Percentiles rank a stretch among this genome's conserved stretches.
These are phyloP conservation scores for Microplitis demolitor DNA, from an alignment of 1,140 invertebrate genomes.

Conservation along the genomic window DNA sequence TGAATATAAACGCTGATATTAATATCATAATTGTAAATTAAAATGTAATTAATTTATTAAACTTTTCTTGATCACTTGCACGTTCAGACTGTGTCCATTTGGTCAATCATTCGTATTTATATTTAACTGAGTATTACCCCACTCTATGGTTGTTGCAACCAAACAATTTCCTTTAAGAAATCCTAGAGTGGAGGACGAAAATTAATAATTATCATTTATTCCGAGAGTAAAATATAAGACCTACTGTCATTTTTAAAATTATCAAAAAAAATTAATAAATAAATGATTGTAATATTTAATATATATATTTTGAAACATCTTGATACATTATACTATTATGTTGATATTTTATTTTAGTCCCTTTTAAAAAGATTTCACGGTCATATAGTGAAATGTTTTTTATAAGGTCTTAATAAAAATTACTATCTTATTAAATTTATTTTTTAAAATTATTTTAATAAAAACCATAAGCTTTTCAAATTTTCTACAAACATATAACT, in stretches of 20 bases:
- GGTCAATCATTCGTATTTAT: constrained; percentile 42
- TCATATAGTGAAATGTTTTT: no score
- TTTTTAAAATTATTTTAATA: no score
- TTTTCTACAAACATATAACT: no score
- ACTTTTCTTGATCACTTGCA: constrained; percentile 24
- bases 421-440: no score
- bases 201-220: constrained; percentile 7
- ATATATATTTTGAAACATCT: not conserved
- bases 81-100: constrained; percentile 39
- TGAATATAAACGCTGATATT: not conserved
- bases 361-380: no score
- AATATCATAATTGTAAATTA: not conserved
- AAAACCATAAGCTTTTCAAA: no score
- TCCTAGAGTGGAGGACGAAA: constrained; percentile 7
- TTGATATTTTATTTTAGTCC: no score
- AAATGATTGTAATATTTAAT: not conserved
- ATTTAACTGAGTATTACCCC: constrained; percentile 22
- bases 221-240: not conserved
- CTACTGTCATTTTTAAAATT: not conserved
- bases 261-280: not conserved
- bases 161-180: not conserved
- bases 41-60: not conserved
- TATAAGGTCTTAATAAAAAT: no score
- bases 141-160: not conserved
- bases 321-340: no score